Base-by-base conservation (phyloP, 2,797 vertebrate species). In the Sebastes diaconus region DNA sequence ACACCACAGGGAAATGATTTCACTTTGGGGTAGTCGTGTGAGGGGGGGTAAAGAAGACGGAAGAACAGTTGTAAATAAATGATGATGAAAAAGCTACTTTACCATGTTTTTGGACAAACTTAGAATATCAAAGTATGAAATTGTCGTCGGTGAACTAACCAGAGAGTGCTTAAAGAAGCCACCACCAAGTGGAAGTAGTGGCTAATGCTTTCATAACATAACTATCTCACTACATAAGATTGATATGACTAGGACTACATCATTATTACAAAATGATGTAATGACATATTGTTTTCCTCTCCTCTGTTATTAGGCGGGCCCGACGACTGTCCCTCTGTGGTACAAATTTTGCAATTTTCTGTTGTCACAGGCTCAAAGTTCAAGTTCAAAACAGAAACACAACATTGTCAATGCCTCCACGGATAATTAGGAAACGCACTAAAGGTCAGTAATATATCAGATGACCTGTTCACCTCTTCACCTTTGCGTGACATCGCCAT, bases 381-480 rank as follows among this genome's bases (percentile, higher is more conserved):
- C 73, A 80, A 84, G 72, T 74, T 84, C 80, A 71, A 55, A 14
- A 61, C 66, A 32, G 59, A 73, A 55, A 75, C 71, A 55, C 22
- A 22, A 52, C 25, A 18, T 4, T 6, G 39, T 20, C 58, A 60
- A 1, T 20, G 61, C 3, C 65, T 57, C 46, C 34, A 5, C 1
- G 6, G 70, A 73, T 54, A 24, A 75, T 3, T 22, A 52, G 42
- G 42, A 55, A 52, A 67, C 5, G 1, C 67, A 27, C 27, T 69
- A 1, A 24, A 58, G 65, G 58, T 66, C 70, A 66, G 77, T 8
- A 22, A 32, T 79, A 60, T 64, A 83, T 86, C 79, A 80, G 79
- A 58, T 58, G 74, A 79, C 68, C 88, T 71, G 50, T 68, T 81
- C 50, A 81, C 83, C 85, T 71, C 50, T 29, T 83, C 57, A 61